Conservation (phyloP, 2,113 vertebrate genomes). For the Notiomystis cincta region DNA sequence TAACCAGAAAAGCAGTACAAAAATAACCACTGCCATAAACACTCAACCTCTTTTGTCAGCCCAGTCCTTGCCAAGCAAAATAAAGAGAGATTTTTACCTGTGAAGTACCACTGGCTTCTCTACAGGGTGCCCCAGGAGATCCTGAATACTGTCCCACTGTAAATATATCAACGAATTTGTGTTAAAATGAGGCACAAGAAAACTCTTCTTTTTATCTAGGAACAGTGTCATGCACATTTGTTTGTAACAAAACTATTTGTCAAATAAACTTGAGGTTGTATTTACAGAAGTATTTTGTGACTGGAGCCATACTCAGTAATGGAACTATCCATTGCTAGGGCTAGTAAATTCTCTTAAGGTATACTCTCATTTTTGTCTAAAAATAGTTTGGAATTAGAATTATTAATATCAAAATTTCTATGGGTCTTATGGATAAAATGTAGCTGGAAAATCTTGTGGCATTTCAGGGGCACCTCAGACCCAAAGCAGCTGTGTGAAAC, state of each 20-base stretch:
- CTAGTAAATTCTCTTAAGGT: not conserved
- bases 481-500: not conserved
- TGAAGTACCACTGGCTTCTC: conserved; percentile 98
- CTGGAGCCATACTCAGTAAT: not conserved
- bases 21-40: not conserved
- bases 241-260: not conserved
- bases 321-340: not conserved
- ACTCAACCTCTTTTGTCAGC: not conserved
- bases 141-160: conserved; percentile 97
- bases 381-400: not conserved
- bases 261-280: not conserved
- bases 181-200: not conserved
- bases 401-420: not conserved
- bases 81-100: conserved; percentile 74
- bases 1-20: not conserved
- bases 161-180: not conserved
- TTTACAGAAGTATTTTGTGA: not conserved
- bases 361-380: not conserved
- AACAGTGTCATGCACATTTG: not conserved
- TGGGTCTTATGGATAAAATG: not conserved
- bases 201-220: not conserved
- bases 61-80: not conserved
- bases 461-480: not conserved
- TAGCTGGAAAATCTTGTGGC: not conserved
- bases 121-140: conserved; percentile 92